Conservation (phyloP, 1,140 invertebrate species). For the Matsumurasca onukii region DNA sequence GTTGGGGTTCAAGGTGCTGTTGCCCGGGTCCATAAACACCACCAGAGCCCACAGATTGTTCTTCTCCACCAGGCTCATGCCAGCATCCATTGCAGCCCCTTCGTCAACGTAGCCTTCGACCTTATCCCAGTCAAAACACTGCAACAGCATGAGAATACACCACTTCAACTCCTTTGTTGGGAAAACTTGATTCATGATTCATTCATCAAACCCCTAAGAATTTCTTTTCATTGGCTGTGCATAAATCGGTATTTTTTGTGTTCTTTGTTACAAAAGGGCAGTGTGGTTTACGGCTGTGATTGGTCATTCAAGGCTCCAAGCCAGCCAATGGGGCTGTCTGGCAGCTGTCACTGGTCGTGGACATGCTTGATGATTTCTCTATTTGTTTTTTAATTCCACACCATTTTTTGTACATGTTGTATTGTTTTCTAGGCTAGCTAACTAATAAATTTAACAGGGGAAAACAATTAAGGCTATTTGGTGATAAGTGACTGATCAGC, state of each 20-base stretch:
- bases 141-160: neutral
- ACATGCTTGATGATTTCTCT: too few relatives aligned
- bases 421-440: too few relatives aligned
- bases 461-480: too few relatives aligned
- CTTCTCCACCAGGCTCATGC: conserved; percentile 44
- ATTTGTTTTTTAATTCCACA: too few relatives aligned
- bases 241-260: neutral
- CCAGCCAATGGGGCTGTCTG: too few relatives aligned
- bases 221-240: neutral
- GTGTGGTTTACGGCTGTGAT: too few relatives aligned
- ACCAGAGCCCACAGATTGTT: conserved; percentile 53
- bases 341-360: too few relatives aligned
- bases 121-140: conserved; percentile 62
- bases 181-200: neutral
- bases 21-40: conserved; percentile 45
- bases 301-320: too few relatives aligned
- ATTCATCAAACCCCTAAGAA: neutral
- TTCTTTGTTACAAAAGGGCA: too few relatives aligned
- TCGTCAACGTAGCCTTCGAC: conserved; percentile 52
- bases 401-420: too few relatives aligned
- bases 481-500: too few relatives aligned
- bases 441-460: too few relatives aligned
- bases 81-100: conserved; percentile 48
- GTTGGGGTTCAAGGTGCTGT: conserved; percentile 49
- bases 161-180: neutral